Evolutionary conservation across 2,888 invertebrate genomes (phyloP), one percentile per base, ranked within the genome.

Genomic region (Cactoblastis cactorum): DNA sequence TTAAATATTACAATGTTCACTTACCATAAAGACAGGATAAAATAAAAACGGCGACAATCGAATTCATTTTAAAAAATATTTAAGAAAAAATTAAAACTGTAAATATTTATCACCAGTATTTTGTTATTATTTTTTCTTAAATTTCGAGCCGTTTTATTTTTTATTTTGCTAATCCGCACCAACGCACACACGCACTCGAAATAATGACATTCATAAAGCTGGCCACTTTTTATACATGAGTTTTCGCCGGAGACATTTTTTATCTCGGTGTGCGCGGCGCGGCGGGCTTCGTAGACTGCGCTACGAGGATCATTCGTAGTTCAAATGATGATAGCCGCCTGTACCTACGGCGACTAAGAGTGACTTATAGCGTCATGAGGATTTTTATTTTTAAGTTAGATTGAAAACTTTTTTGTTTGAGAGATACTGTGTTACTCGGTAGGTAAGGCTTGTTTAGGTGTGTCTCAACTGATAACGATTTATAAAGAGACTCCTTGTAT

Each of bases 211-310:
- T 62, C 50, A 55, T 28, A 38, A 41, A 48, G 56, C 56, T 53
- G 54, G 38, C 55, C 62, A 68, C 62, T 65, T 80, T 81, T 75
- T 82, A 83, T 83, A 77, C 74, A 76, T 80, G 64, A 71, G 70
- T 62, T 53, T 58, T 52, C 54, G 55, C 61, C 55, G 46, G 51
- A 54, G 55, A 57, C 54, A 57, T 55, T 38, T 52, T 67, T 68
- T 73, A 47, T 52, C 15, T 43, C 14, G 38, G 34, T 22, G 49
- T 39, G 49, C 49, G 33, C 49, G 57, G 55, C 61, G 63, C 46
- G 58, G 48, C 53, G 57, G 62, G 61, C 59, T 60, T 63, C 54
- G 28, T 9, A 17, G 15, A 62, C 54, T 62, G 53, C 53, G 3
- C 28, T 28, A 28, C 28, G 28, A 48, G 33, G 56, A 58, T 51